Percentiles rank a stretch among this genome's conserved stretches.
Evolutionary conservation across 1,140 invertebrate species (phyloP).

Genomic region (Aphis gossypii): DNA sequence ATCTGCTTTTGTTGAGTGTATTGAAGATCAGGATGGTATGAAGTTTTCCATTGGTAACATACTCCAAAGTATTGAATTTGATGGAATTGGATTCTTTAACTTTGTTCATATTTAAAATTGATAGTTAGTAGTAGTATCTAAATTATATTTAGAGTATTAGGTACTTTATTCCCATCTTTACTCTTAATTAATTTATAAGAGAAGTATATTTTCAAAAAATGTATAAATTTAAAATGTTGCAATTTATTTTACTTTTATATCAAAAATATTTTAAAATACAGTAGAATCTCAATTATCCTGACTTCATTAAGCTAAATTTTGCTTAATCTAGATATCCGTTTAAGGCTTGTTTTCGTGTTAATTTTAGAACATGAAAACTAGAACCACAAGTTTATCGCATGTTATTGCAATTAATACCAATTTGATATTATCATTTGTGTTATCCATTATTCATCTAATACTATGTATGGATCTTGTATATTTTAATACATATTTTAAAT

Average conservation of each 20-base stretch:
- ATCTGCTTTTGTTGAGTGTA: background rate
- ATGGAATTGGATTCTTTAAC: background rate
- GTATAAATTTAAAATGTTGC: background rate
- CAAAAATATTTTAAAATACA: background rate
- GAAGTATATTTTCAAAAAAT: background rate
- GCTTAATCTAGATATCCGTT: no score
- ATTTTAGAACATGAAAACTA: no score
- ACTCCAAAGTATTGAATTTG: background rate
- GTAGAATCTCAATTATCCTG: no score
- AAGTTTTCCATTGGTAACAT: background rate
- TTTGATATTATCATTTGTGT: no score
- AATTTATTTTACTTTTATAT: background rate
- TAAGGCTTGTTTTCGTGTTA: no score
- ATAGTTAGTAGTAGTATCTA: background rate
- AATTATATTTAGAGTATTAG: background rate
- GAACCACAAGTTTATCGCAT: no score
- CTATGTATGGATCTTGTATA: no score
- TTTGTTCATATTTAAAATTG: background rate
- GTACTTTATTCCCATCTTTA: background rate
- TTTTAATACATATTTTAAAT: no score
- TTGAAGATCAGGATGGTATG: background rate
- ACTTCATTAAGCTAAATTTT: no score
- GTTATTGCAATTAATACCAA: no score
- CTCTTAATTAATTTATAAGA: background rate
- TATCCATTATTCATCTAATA: no score